These are phyloP conservation scores for Plagiodera versicolora DNA, from an alignment of 2,888 invertebrate genomes.

Conservation along the genomic window DNA sequence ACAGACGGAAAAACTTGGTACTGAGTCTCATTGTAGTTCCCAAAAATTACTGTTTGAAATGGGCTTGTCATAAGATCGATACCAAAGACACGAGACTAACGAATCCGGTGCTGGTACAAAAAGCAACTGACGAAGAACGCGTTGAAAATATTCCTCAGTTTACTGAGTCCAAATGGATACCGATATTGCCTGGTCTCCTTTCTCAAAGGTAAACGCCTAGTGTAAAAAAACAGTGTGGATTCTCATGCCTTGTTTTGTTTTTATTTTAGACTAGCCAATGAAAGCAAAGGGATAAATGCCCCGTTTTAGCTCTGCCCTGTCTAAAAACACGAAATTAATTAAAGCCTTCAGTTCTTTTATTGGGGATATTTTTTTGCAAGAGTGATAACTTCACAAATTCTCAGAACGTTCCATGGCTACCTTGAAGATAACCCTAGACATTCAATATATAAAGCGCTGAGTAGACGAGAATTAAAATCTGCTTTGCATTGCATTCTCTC, in stretches of 20 bases:
- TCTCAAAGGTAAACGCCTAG: slow-evolving; percentile 36
- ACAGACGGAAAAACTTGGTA: no score
- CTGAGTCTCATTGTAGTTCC: slow-evolving; percentile 39
- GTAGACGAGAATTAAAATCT: background rate
- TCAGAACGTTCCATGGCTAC: no score
- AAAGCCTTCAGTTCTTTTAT: no score
- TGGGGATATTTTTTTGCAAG: no score
- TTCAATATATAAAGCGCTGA: background rate
- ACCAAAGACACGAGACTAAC: slow-evolving; percentile 16
- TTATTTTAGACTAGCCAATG: background rate
- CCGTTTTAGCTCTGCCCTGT: background rate
- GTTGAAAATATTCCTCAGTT: slow-evolving; percentile 7
- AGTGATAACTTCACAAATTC: no score
- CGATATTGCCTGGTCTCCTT: slow-evolving; percentile 36
- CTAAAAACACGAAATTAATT: no score
- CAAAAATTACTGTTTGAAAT: slow-evolving; percentile 23
- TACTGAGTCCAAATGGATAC: slow-evolving; percentile 38
- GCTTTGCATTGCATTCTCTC: background rate
- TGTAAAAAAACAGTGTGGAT: no score
- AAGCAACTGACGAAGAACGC: background rate
- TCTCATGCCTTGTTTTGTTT: background rate
- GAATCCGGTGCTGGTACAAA: slow-evolving; percentile 17
- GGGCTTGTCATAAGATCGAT: slow-evolving; percentile 23
- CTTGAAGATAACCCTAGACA: background rate
- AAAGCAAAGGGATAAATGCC: background rate